Conservation (phyloP, 2,888 invertebrate species). For the Acrobasis repandana region DNA sequence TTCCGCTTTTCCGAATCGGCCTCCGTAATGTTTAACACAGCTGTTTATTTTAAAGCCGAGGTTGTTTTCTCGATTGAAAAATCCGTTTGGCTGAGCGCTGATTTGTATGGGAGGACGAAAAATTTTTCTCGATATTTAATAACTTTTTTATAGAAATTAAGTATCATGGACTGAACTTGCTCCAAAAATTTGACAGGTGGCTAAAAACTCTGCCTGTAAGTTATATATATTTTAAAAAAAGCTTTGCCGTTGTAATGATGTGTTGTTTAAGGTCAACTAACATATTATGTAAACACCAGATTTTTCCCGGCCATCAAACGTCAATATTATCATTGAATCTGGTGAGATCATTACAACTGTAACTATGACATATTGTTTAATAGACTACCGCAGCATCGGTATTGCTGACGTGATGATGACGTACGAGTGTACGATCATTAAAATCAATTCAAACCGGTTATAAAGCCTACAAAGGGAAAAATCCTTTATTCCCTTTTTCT, state of each 20-base stretch:
- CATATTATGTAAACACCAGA: slow-evolving; percentile 7
- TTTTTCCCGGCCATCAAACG: neutral
- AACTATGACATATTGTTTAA: slow-evolving; percentile 6
- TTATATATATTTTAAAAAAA: too few relatives aligned
- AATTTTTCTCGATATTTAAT: too few relatives aligned
- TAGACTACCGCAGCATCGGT: neutral
- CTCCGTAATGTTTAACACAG: slow-evolving; percentile 43
- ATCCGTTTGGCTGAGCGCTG: too few relatives aligned
- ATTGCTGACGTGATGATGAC: neutral
- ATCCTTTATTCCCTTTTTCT: too few relatives aligned
- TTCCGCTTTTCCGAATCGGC: slow-evolving; percentile 44
- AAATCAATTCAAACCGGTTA: too few relatives aligned
- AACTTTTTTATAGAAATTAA: too few relatives aligned
- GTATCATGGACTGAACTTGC: too few relatives aligned
- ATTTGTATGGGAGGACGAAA: too few relatives aligned
- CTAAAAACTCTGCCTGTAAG: too few relatives aligned
- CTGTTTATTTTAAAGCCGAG: slow-evolving; percentile 53
- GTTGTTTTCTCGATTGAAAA: too few relatives aligned
- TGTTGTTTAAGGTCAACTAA: neutral
- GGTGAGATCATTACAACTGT: slow-evolving; percentile 11
- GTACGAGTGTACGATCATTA: neutral
- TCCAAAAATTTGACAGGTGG: neutral
- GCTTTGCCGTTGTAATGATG: too few relatives aligned
- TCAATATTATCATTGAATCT: neutral
- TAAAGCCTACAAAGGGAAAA: too few relatives aligned